Base-by-base conservation (phyloP, 1,140 invertebrate species). In the Pseudomyrmex cubaensis region DNA sequence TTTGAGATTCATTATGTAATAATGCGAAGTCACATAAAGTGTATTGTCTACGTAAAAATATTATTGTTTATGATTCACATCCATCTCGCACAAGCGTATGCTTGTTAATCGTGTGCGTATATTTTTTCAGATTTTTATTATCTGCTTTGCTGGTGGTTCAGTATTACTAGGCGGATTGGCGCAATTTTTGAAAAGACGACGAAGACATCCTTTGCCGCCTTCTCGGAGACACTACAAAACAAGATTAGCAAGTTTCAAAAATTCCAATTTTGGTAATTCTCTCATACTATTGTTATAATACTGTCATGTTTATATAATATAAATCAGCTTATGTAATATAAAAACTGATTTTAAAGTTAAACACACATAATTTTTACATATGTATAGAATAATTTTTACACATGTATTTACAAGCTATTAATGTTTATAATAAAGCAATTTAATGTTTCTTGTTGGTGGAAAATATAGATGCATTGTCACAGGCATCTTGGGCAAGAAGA, bases 401-500 rank as follows among this genome's bases (percentile, higher is more conserved):
- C 22, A 25, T 48, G 22, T 20, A 62, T 50, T 48, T 73, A 15
- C 46, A 82, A 61, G 12, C 5, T 62, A 17, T 62, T 50, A 17
- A 62, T 15, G 13, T 46, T 82, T 75, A 46, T 22, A 52, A 5
- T 0, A 17, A 57, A 67, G 1, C n/a, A 54, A 59, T 67, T 10
- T 52, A 61, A 13, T 73, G 48, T 72, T 82, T 87, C 4, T 25
- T 88, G 64, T 0, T 3, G 35, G 35, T 35, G 35, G 2, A 50
- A 69, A 17, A 1, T 57, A 0, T 80, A 94, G 94, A 94, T 87
- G 91, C 89, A 13, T 88, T 94, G 22, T 94, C 93, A 1, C 93
- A 94, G 91, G 93, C 90, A 67, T 94, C 94, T 8, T 94, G 93
- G 94, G 93, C 94, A 63, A 93, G 93, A 78, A 89, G 93, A 74